Conservation (phyloP, 2,797 vertebrate species). For the Coregonus sp. region DNA sequence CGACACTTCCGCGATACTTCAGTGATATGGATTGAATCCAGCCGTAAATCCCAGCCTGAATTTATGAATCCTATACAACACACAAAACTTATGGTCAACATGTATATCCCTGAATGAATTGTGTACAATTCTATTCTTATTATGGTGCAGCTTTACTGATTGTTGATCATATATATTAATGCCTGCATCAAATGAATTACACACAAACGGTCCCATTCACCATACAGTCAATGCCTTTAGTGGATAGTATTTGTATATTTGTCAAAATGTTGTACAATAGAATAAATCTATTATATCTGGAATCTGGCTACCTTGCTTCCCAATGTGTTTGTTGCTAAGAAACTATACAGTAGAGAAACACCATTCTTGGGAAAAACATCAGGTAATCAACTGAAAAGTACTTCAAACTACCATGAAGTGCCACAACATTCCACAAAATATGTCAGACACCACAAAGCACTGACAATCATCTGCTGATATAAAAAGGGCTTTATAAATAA, state of each 20-base stretch:
- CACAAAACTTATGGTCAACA: not conserved
- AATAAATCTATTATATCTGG: too few species aligned
- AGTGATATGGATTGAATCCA: too few species aligned
- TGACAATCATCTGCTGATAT: too few species aligned
- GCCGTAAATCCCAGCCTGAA: too few species aligned
- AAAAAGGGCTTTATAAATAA: too few species aligned
- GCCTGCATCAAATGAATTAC: not conserved
- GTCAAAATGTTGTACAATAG: slow-evolving; percentile 27
- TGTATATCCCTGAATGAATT: not conserved
- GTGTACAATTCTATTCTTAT: not conserved
- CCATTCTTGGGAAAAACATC: not conserved
- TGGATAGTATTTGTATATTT: slow-evolving; percentile 24
- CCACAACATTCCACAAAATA: not conserved
- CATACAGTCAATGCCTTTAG: slow-evolving; percentile 10
- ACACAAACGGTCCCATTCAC: not conserved
- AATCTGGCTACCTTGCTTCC: not conserved
- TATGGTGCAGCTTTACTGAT: not conserved
- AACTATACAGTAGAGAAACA: slow-evolving; percentile 1
- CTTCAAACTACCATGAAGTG: not conserved
- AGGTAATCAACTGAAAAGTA: not conserved
- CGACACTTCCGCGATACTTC: too few species aligned
- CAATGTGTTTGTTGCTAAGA: not conserved
- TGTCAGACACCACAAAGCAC: not conserved
- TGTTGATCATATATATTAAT: not conserved
- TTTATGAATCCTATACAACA: not conserved